Conservation (phyloP, 2,888 invertebrate genomes). For the Carabus problematicus region DNA sequence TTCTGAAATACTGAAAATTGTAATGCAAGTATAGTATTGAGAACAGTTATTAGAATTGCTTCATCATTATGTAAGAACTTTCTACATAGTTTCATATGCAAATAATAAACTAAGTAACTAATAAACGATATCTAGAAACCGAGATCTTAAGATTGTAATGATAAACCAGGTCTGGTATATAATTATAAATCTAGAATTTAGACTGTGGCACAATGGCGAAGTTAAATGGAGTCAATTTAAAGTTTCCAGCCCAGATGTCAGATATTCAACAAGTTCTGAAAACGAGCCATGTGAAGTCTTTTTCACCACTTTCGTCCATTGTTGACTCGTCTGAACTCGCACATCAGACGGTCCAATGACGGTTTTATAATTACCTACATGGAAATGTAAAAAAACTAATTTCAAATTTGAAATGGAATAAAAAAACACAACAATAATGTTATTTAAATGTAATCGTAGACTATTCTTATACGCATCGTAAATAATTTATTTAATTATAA, state of each 20-base stretch:
- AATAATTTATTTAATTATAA: background rate
- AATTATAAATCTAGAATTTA: constrained; percentile 5
- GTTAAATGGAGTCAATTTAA: constrained; percentile 42
- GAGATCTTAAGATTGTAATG: background rate
- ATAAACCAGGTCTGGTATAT: background rate
- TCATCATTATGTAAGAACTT: too few relatives aligned
- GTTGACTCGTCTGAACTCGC: background rate
- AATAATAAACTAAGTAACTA: background rate
- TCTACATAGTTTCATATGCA: background rate
- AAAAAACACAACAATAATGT: background rate
- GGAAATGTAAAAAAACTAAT: constrained; percentile 24
- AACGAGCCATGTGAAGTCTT: constrained; percentile 1
- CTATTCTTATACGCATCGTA: constrained; percentile 1
- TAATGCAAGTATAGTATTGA: too few relatives aligned
- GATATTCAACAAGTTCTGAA: constrained; percentile 39
- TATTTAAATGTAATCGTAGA: constrained; percentile 10
- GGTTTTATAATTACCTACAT: constrained; percentile 32
- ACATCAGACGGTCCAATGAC: constrained; percentile 19
- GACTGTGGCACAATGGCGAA: constrained; percentile 15
- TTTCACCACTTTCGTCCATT: constrained; percentile 22
- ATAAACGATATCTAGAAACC: background rate
- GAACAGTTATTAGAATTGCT: too few relatives aligned
- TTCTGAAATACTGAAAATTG: too few relatives aligned
- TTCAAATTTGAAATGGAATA: constrained; percentile 8
- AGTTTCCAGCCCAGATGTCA: constrained; percentile 29